Base-by-base conservation (phyloP, 2,113 vertebrate species). In the Alexandromys fortis region DNA sequence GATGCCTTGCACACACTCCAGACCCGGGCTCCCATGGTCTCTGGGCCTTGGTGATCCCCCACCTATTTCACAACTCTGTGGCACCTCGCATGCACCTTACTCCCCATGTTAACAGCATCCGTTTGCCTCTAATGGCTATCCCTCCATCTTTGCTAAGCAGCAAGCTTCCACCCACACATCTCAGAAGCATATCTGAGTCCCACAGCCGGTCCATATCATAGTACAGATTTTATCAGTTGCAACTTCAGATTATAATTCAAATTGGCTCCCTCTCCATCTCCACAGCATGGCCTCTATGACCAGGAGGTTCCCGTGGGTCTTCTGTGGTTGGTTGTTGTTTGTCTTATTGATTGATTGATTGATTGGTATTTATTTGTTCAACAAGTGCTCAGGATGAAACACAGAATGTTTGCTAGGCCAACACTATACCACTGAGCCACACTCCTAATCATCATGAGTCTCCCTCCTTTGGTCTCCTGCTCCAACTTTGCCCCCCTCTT, bases 41-140 rank as follows among this genome's bases (percentile, higher is more conserved):
- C 33, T 2, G n/a, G 21, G 1, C 45, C 1, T 1, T 0, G 5
- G 2, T 26, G 28, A 33, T 49, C 55, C 21, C 67, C 28, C 21
- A 13, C 24, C 21, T 30, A 13, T 24, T 47, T 87, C 35, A 45
- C 10, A 61, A n/a, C 61, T 86, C 70, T 49, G 12, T 49, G 17
- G 35, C 19, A 30, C 35, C 85, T 90, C 63, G 63, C 24, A 89
- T 1, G 17, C 13, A 58, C 21, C 3, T 92, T 35, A 55, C 68
- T 42, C 38, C 28, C 55, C 42, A 5, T 42, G 30, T 92, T 78
- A 75, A 28, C 26, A 63, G n/a, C 47, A 92, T 77, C 14, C 3
- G n/a, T 13, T n/a, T 5, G 3, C 13, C 42, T 90, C 47, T 58
- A 13, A 19, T n/a, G 5, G 6, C 33, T 75, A 49, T 30, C 35